A percentile compares a stretch with the other conserved stretches of the same genome.
Conservation (phyloP, 2,888 invertebrate species). For the Sacculina carcini region DNA sequence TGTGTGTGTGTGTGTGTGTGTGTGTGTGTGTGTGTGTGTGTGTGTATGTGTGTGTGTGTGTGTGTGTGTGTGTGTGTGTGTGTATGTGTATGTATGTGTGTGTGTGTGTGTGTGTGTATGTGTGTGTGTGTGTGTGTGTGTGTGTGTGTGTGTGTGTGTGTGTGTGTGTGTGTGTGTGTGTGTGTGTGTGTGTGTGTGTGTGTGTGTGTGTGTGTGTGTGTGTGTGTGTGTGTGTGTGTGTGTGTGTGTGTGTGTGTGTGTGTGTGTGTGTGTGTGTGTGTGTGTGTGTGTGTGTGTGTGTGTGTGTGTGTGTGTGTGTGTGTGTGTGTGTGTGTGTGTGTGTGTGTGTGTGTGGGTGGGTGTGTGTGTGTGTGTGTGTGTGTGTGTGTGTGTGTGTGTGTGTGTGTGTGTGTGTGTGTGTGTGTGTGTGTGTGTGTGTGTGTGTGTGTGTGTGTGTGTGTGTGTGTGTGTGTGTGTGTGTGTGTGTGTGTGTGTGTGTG, state of each 20-base stretch:
- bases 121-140: neutral
- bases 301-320: slow-evolving; percentile 1
- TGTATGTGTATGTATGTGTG: neutral
- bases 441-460: neutral
- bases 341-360: no score
- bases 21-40: no score
- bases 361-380: no score
- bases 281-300: neutral
- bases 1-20: no score
- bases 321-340: neutral
- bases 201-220: neutral
- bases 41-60: no score
- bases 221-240: neutral
- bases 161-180: neutral
- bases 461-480: no score
- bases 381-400: neutral
- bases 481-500: no score
- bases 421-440: neutral
- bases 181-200: neutral
- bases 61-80: neutral
- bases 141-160: neutral
- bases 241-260: neutral
- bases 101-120: neutral
- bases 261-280: neutral
- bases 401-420: no score